phyloP scores from a whole-genome alignment of 2,797 vertebrate genomes.

The Zenarchopterus dispar region DNA sequence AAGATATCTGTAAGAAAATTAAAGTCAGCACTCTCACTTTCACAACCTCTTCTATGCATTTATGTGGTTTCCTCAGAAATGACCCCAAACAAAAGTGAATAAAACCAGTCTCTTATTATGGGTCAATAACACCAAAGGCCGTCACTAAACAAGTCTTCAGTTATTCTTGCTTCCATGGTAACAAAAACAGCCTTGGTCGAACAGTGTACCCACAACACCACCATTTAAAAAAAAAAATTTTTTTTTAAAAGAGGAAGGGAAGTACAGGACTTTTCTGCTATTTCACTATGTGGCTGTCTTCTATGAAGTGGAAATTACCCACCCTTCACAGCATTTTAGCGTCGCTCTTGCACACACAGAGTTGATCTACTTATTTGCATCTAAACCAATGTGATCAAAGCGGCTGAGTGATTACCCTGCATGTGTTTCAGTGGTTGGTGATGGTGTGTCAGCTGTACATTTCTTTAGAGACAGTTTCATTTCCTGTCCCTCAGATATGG shows the following conservation, averaged over 20 bases:
- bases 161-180: slow-evolving; percentile 41
- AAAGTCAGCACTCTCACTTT: slow-evolving; percentile 3
- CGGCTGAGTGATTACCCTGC: background rate
- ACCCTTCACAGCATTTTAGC: background rate
- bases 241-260: too few species aligned
- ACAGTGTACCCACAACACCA: slow-evolving; percentile 39
- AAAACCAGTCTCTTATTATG: slow-evolving; percentile 7
- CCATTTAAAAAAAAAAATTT: background rate
- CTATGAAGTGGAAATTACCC: background rate
- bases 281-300: background rate
- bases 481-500: slow-evolving; percentile 64
- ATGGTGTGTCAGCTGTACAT: slow-evolving; percentile 56
- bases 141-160: slow-evolving; percentile 23
- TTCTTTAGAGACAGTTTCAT: slow-evolving; percentile 71
- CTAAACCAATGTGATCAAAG: slow-evolving; percentile 1
- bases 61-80: slow-evolving; percentile 1
- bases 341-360: background rate
- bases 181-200: slow-evolving; percentile 34
- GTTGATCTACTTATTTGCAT: slow-evolving; percentile 6
- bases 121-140: slow-evolving; percentile 12
- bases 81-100: slow-evolving; percentile 23
- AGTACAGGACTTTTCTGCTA: background rate
- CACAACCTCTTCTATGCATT: slow-evolving; percentile 15
- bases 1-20: background rate
- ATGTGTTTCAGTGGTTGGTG: slow-evolving; percentile 11